Evolutionary conservation across 2,888 invertebrate species (phyloP).

Genomic region (Merodon equestris): DNA sequence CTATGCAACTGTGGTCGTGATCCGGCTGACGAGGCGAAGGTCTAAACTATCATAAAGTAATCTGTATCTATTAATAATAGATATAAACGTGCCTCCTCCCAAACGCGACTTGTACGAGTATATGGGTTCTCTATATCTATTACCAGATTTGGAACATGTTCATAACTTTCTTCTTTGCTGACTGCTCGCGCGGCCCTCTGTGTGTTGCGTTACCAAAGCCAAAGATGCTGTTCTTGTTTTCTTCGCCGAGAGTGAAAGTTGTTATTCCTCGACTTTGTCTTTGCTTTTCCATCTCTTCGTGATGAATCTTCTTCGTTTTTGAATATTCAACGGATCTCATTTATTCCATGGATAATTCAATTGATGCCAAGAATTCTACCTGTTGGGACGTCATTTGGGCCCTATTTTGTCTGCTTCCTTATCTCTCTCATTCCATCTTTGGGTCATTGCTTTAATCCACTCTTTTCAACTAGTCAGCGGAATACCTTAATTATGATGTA

Average conservation of each 20-base stretch:
- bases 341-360: slow-evolving; percentile 8
- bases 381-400: slow-evolving; percentile 3
- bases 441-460: no score
- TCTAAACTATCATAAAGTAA: slow-evolving; percentile 29
- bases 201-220: slow-evolving; percentile 22
- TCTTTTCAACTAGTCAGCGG: no score
- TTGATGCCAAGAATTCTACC: slow-evolving; percentile 19
- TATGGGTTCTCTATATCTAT: slow-evolving; percentile 29
- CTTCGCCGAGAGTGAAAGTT: slow-evolving; percentile 65
- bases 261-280: slow-evolving; percentile 18
- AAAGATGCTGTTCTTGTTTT: slow-evolving; percentile 42
- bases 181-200: neutral
- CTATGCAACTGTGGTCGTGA: slow-evolving; percentile 4
- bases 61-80: slow-evolving; percentile 17
- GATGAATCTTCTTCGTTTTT: slow-evolving; percentile 27
- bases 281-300: no score
- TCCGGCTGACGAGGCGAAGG: slow-evolving; percentile 21
- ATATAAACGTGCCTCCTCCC: neutral
- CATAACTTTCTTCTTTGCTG: slow-evolving; percentile 60
- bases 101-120: slow-evolving; percentile 1
- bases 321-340: slow-evolving; percentile 45
- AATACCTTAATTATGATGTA: slow-evolving; percentile 52
- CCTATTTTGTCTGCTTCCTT: no score
- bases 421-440: no score
- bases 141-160: slow-evolving; percentile 35